phyloP scores from a whole-genome alignment of 2,797 vertebrate genomes.

The Pachyuromys duprasi region DNA sequence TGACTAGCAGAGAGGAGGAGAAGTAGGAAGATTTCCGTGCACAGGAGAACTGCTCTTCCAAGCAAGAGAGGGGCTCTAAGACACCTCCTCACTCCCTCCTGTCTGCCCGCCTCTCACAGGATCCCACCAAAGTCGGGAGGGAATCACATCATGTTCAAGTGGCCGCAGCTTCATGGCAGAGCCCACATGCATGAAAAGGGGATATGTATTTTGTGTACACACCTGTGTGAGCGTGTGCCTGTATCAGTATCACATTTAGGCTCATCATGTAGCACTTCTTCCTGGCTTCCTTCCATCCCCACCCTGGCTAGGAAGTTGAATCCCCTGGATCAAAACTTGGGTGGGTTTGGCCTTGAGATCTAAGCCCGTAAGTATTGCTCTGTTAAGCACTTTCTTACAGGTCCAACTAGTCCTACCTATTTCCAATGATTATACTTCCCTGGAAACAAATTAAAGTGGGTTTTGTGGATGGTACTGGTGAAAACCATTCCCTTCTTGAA shows the following conservation, averaged over 20 bases:
- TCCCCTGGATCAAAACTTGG: neutral
- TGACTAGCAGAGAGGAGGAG: neutral
- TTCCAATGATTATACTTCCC: neutral
- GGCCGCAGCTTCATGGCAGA: neutral
- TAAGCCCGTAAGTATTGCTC: neutral
- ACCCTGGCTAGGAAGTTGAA: neutral
- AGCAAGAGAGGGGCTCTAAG: neutral
- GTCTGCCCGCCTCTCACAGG: no score
- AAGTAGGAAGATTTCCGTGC: no score
- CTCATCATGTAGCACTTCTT: neutral
- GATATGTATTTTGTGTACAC: neutral
- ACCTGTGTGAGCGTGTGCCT: neutral
- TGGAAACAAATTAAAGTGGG: slow-evolving; percentile 25
- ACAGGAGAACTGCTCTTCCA: neutral
- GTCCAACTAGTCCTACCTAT: neutral
- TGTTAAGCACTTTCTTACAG: neutral
- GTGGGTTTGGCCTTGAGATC: neutral
- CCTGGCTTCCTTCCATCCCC: neutral
- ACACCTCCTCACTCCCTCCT: neutral
- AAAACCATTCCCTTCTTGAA: neutral
- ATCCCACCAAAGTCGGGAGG: neutral
- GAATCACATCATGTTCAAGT: neutral
- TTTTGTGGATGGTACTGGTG: neutral
- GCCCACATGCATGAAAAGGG: neutral
- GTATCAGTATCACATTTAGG: neutral